Evolutionary conservation across 2,113 vertebrate species (phyloP).

Genomic region (Brachionichthys hirsutus): DNA sequence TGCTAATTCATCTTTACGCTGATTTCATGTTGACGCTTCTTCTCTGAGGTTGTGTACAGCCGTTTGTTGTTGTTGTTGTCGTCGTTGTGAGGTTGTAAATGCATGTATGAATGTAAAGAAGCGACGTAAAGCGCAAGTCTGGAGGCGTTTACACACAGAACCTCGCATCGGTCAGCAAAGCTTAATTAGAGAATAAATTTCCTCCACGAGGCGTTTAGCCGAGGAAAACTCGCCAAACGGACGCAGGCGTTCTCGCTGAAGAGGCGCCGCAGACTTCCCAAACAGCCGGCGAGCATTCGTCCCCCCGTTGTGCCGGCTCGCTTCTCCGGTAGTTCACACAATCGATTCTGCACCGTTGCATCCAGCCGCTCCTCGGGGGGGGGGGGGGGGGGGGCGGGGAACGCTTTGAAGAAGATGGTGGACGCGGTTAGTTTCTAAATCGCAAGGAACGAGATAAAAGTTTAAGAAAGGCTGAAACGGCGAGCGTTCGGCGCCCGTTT

Average conservation of each 20-base stretch:
- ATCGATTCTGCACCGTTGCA: conserved; percentile 41
- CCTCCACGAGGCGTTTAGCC: conserved; percentile 2
- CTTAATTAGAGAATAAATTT: background rate
- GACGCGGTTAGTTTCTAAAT: conserved; percentile 33
- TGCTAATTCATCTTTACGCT: too few species aligned
- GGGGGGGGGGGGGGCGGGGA: conserved; percentile 14
- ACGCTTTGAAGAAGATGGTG: conserved; percentile 43
- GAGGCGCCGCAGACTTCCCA: conserved; percentile 6
- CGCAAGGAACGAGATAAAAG: conserved; percentile 45
- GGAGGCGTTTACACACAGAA: background rate
- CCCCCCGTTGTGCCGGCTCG: conserved; percentile 16
- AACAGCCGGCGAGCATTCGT: conserved; percentile 12
- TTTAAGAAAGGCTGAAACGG: conserved; percentile 30
- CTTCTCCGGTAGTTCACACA: conserved; percentile 42
- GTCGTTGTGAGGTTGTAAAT: background rate
- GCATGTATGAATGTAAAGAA: background rate
- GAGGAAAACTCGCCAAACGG: conserved; percentile 15
- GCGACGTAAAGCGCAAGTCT: background rate
- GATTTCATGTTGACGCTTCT: too few species aligned
- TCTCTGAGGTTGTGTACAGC: too few species aligned
- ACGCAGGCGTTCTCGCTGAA: conserved; percentile 24
- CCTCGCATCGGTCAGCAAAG: conserved; percentile 10
- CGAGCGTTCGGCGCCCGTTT: conserved; percentile 16
- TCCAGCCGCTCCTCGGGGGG: conserved; percentile 30
- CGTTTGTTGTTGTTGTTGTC: too few species aligned